Conservation (phyloP, 2,888 invertebrate genomes). For the Trilocha varians region DNA sequence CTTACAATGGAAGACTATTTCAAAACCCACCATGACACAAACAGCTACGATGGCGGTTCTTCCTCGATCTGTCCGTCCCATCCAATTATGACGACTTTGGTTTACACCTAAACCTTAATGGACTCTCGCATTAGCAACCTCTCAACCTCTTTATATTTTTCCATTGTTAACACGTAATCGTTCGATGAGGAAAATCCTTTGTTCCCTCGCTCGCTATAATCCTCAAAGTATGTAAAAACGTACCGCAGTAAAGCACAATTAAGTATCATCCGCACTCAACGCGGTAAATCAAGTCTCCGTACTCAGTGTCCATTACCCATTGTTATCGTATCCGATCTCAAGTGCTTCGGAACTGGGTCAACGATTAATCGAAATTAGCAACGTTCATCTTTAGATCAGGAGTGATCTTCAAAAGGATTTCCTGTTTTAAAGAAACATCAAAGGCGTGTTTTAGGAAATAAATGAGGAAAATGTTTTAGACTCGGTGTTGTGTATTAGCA, state of each 20-base stretch:
- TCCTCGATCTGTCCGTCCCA: too few species aligned
- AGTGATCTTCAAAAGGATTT: conserved; percentile 5
- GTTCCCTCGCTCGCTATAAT: not conserved
- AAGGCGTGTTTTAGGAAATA: not conserved
- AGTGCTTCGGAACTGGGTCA: conserved; percentile 6
- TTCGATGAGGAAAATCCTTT: too few species aligned
- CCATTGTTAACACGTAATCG: not conserved
- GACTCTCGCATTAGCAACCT: too few species aligned
- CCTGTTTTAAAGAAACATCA: not conserved
- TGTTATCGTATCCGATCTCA: not conserved
- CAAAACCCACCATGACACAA: too few species aligned
- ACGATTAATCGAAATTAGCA: conserved; percentile 27
- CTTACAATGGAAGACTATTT: too few species aligned
- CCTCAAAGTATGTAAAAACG: not conserved
- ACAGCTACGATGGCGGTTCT: too few species aligned
- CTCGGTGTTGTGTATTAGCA: too few species aligned
- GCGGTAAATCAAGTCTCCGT: not conserved
- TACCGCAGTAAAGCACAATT: not conserved
- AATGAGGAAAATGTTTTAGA: not conserved
- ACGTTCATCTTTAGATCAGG: conserved; percentile 31
- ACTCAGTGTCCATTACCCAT: not conserved
- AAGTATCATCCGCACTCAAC: not conserved
- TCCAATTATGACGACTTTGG: too few species aligned
- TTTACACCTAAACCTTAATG: too few species aligned
- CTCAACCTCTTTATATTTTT: too few species aligned